Evolutionary conservation across 2,113 vertebrate species (phyloP), one percentile per base, ranked within the genome.

Genomic region (Brienomyrus brachyistius): DNA sequence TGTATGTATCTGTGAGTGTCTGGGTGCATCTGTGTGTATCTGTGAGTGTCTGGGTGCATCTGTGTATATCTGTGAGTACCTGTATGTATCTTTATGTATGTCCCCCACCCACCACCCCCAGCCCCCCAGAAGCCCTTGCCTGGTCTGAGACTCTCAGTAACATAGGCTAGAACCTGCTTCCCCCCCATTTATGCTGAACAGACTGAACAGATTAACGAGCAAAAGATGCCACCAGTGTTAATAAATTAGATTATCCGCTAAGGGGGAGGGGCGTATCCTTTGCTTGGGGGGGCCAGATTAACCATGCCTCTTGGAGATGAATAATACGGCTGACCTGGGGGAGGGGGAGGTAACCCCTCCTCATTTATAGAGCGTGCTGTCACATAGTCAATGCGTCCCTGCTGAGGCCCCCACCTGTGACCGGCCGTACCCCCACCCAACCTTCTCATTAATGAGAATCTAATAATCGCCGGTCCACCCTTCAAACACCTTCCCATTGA

Each of bases 351-450:
- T 90, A 82, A 91, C 91, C 70, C 86, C 62, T 27, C 59, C 89
- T 92, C 92, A 94, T 94, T 94, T 94, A 94, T 92, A 87, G 92
- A 82, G 43, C 31, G 7, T 85, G 87, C 91, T 94, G 93, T 94
- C 93, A 93, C 92, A 93, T 88, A 94, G 93, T 94, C 94, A 92
- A 94, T 94, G 93, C 91, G 91, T 84, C 88, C 91, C 94, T 93
- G 91, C 94, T 94, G 93, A 91, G 50, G 3, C 86, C 90, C 43
- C 21, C 84, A 52, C 91, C 90, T 0, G 27, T 0, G 89, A 90
- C 89, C 27, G 43, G 62, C 77, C 89, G 7, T 19, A 0, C 48
- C 51, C 89, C 66, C 51, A 5, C 10, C 31, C 59, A 92, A 90
- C 88, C 31, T 87, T 91, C 89, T 47, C 45, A 74, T 77, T 89